Percentiles rank a stretch among this genome's conserved stretches.
Conservation (phyloP, 1,140 invertebrate genomes). For the Manduca sexta region DNA sequence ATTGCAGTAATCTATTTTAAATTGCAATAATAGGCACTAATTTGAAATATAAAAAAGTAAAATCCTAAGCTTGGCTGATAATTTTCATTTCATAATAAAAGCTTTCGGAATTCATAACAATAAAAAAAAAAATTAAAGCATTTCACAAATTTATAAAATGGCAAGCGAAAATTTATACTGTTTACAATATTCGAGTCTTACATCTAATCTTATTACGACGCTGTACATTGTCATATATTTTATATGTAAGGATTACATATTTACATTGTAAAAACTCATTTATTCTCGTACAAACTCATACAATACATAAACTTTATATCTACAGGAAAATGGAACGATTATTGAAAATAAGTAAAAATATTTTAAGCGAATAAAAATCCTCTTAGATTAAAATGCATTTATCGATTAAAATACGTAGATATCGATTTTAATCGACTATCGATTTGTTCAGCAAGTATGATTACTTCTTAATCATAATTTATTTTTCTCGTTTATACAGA, state of each 20-base stretch:
- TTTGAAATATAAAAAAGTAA: not conserved
- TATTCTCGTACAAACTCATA: conserved; percentile 21
- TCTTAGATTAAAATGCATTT: too few relatives aligned
- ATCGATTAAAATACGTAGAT: too few relatives aligned
- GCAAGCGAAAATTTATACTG: conserved; percentile 27
- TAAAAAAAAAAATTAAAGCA: conserved; percentile 23
- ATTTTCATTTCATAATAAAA: conserved; percentile 6
- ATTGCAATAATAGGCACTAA: not conserved
- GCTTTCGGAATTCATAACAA: conserved; percentile 13
- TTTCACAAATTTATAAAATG: conserved; percentile 18
- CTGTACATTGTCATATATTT: conserved; percentile 28
- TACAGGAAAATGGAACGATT: too few relatives aligned
- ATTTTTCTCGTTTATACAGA: too few relatives aligned
- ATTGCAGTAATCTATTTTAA: conserved; percentile 1
- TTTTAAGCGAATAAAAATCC: too few relatives aligned
- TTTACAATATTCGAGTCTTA: conserved; percentile 30
- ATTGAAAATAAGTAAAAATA: too few relatives aligned
- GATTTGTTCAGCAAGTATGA: too few relatives aligned
- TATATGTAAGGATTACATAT: conserved; percentile 30
- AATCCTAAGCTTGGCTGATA: not conserved
- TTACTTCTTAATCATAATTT: too few relatives aligned
- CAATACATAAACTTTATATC: not conserved
- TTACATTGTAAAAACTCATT: conserved; percentile 33
- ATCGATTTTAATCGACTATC: too few relatives aligned
- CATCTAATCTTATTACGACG: conserved; percentile 15